A percentile compares a stretch with the other conserved stretches of the same genome.
Conservation (phyloP, 2,797 vertebrate species). For the Ficedula albicollis region DNA sequence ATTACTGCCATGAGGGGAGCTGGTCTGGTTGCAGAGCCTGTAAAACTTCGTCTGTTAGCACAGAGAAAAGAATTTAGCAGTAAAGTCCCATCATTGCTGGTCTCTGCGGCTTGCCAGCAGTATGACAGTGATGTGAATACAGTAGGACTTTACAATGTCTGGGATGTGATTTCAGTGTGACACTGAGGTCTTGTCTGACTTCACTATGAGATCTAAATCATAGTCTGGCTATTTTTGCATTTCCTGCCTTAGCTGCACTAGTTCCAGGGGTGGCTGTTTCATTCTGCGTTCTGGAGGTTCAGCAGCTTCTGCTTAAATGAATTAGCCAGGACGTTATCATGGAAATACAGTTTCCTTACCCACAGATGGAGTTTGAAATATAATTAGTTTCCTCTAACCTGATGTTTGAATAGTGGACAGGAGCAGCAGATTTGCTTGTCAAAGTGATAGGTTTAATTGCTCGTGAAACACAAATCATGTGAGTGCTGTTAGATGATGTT, state of each 20-base stretch:
- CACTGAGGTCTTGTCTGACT: constrained; percentile 45
- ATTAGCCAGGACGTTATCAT: not conserved
- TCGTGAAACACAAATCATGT: not conserved
- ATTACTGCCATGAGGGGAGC: constrained; percentile 8
- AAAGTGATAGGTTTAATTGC: constrained; percentile 35
- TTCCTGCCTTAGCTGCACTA: constrained; percentile 5
- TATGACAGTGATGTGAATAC: constrained; percentile 26
- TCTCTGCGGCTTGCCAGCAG: constrained; percentile 3
- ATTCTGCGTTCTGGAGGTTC: not conserved
- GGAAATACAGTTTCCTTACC: not conserved
- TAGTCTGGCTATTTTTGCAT: constrained; percentile 43
- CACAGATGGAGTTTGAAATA: not conserved
- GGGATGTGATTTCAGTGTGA: constrained; percentile 59
- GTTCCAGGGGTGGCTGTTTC: constrained; percentile 3
- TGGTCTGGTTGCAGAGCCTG: not conserved
- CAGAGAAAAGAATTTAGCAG: constrained; percentile 19
- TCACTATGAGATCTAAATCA: not conserved
- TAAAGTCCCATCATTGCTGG: not conserved
- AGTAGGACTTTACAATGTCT: constrained; percentile 22
- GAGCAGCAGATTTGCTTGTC: not conserved
- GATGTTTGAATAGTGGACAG: not conserved
- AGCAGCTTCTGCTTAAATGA: not conserved
- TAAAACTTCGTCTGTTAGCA: constrained; percentile 31
- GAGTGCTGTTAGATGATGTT: constrained; percentile 9
- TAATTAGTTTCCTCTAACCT: not conserved